Evolutionary conservation across 2,888 invertebrate genomes (phyloP).

Genomic region (Scrobipalpa costella): DNA sequence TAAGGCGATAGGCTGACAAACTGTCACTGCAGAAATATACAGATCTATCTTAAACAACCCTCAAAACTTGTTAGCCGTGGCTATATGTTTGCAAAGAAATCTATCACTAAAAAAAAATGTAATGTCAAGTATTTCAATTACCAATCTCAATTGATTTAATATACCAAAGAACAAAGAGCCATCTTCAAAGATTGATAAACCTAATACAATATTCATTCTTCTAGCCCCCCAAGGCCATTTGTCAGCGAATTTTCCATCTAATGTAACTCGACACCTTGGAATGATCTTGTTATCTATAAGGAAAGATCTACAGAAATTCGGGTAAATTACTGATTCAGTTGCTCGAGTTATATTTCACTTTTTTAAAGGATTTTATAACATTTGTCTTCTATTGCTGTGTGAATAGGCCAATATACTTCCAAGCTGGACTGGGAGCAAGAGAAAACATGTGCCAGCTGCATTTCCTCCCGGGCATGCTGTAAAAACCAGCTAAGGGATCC

Average conservation of each 20-base stretch:
- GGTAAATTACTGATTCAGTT: conserved; percentile 32
- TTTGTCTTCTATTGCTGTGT: too few species aligned
- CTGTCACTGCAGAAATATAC: too few species aligned
- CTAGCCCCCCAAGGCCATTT: conserved; percentile 5
- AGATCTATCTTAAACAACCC: too few species aligned
- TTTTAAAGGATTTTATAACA: not conserved
- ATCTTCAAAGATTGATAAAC: conserved; percentile 1
- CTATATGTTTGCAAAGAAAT: too few species aligned
- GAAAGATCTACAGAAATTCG: conserved; percentile 31
- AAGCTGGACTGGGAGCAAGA: too few species aligned
- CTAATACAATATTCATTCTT: conserved; percentile 19
- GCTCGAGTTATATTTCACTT: not conserved
- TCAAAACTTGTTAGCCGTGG: too few species aligned
- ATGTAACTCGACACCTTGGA: conserved; percentile 21
- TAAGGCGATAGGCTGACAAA: too few species aligned
- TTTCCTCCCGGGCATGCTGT: too few species aligned
- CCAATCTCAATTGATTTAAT: not conserved
- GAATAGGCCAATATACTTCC: too few species aligned
- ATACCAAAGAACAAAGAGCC: conserved; percentile 10
- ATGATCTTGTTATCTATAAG: conserved; percentile 24
- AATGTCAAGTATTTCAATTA: not conserved
- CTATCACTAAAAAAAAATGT: too few species aligned
- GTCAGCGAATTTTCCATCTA: conserved; percentile 26
- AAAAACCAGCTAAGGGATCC: too few species aligned
- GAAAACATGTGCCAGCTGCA: too few species aligned